Percentiles rank a stretch among this genome's conserved stretches.
These are phyloP conservation scores for Ataeniobius toweri DNA, from an alignment of 2,797 vertebrate species.

Conservation along the genomic window DNA sequence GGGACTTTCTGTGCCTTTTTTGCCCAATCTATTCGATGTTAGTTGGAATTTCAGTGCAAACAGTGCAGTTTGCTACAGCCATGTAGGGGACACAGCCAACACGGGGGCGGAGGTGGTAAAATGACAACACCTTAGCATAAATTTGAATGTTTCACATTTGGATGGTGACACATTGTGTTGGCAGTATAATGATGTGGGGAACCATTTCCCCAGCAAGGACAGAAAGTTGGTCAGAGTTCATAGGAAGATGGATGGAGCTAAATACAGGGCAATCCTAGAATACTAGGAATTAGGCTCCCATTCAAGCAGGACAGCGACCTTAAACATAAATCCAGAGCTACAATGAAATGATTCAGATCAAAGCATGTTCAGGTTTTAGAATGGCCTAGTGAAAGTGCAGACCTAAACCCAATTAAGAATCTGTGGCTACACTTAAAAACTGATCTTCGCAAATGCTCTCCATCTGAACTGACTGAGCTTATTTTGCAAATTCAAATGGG, in stretches of 20 bases:
- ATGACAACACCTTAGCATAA: constrained; percentile 16
- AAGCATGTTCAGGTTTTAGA: neutral
- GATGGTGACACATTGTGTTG: neutral
- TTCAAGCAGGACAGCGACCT: neutral
- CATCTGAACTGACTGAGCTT: neutral
- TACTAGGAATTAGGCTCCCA: neutral
- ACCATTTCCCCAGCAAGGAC: neutral
- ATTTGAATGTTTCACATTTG: neutral
- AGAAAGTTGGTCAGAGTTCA: neutral
- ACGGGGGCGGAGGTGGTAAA: constrained; percentile 1
- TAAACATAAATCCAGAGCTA: neutral
- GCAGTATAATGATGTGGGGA: neutral
- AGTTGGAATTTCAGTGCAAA: neutral
- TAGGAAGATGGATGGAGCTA: neutral
- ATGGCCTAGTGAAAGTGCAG: too few species aligned
- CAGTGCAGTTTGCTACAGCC: too few species aligned
- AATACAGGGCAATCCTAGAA: neutral
- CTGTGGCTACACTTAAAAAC: too few species aligned
- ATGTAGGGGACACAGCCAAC: neutral
- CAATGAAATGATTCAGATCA: neutral
- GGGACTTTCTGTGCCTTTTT: constrained; percentile 35
- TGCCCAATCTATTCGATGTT: neutral
- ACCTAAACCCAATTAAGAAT: neutral
- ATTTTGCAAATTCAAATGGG: neutral
- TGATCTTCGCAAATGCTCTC: neutral